These are phyloP conservation scores for Stomatorhinus ivindoensis DNA, from an alignment of 2,113 vertebrate species.

Conservation along the genomic window DNA sequence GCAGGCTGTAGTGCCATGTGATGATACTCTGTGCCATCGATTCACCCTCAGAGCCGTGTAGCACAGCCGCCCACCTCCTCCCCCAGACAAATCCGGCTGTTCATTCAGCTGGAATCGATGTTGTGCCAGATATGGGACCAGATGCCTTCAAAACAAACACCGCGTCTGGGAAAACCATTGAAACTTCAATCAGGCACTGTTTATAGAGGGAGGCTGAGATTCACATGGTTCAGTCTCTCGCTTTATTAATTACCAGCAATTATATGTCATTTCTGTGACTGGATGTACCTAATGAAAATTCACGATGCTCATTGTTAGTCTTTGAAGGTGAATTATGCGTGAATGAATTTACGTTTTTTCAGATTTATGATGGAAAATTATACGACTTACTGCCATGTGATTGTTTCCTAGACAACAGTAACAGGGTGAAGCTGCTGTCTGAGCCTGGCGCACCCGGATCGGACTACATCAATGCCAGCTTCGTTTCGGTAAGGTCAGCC, in stretches of 20 bases:
- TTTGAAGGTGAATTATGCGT: not conserved
- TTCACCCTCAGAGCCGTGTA: slow-evolving; percentile 46
- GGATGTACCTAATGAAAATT: not conserved
- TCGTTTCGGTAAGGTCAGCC: slow-evolving; percentile 71
- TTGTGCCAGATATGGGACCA: not conserved
- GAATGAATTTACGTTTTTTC: not conserved
- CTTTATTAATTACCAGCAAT: not conserved
- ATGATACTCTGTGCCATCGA: slow-evolving; percentile 23
- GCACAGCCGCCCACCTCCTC: slow-evolving; percentile 39
- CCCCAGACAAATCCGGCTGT: slow-evolving; percentile 23
- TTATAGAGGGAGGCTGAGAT: not conserved
- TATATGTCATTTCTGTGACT: not conserved
- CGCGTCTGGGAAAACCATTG: not conserved
- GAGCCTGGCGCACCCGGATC: slow-evolving; percentile 86
- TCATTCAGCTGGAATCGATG: not conserved
- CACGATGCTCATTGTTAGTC: not conserved
- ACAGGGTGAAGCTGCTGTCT: slow-evolving; percentile 87
- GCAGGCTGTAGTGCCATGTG: slow-evolving; percentile 52
- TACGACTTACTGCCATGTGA: not conserved
- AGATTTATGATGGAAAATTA: not conserved
- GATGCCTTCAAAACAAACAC: slow-evolving; percentile 9
- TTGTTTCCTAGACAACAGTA: slow-evolving; percentile 79
- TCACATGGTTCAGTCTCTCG: not conserved
- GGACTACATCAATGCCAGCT: slow-evolving; percentile 97
- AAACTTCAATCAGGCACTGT: not conserved